Conservation (phyloP, 1,140 invertebrate genomes). For the Drosophila nasuta region DNA sequence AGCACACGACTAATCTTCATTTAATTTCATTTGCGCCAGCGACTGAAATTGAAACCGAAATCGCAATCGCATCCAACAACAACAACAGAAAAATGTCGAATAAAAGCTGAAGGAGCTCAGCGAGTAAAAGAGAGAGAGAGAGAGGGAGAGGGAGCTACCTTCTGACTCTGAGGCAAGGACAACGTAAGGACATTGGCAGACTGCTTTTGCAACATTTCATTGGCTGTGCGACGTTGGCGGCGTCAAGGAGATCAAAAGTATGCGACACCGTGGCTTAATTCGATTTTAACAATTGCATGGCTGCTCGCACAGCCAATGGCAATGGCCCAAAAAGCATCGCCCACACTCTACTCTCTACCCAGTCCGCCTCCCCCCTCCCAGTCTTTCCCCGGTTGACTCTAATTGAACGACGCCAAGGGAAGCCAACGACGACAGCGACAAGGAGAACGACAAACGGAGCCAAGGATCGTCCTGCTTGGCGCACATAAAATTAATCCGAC, state of each 20-base stretch:
- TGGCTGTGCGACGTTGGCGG: slow-evolving; percentile 58
- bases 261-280: slow-evolving; percentile 83
- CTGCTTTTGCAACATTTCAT: slow-evolving; percentile 73
- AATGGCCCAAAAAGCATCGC: slow-evolving; percentile 29
- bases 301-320: slow-evolving; percentile 70
- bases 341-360: slow-evolving; percentile 5
- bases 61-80: slow-evolving; percentile 27
- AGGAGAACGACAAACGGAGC: slow-evolving; percentile 5
- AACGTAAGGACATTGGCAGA: slow-evolving; percentile 76
- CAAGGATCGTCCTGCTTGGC: slow-evolving; percentile 47
- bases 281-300: slow-evolving; percentile 80
- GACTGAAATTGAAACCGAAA: slow-evolving; percentile 72
- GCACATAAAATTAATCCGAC: slow-evolving; percentile 82
- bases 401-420: slow-evolving; percentile 59
- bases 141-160: slow-evolving; percentile 31
- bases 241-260: slow-evolving; percentile 81
- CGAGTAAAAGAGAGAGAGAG: no score
- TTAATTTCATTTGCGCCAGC: slow-evolving; percentile 82
- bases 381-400: slow-evolving; percentile 27
- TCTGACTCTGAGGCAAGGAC: slow-evolving; percentile 59
- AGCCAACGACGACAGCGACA: not conserved
- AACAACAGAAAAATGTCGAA: no score
- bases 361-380: slow-evolving; percentile 3
- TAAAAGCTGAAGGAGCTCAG: slow-evolving; percentile 1
- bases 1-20: slow-evolving; percentile 83